Base-by-base conservation (phyloP, 2,888 invertebrate genomes). In the Drosophila macrospina region DNA sequence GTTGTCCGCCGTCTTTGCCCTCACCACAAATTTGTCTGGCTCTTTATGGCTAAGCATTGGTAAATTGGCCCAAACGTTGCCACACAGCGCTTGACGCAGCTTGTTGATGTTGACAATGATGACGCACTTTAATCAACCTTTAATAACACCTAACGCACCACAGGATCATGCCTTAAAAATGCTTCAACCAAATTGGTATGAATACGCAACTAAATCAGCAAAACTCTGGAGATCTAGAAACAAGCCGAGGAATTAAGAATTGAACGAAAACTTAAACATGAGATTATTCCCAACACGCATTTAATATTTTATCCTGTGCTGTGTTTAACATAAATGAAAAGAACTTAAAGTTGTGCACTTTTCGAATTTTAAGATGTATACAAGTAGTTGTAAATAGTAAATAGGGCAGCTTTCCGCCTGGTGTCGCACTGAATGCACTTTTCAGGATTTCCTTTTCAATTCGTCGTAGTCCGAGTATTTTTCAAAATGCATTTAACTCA, bases 401-500 rank as follows among this genome's bases (percentile, higher is more conserved):
- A 37, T 51, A n/a, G 51, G 26, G 32, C 41, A 54, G 28, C 16
- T 41, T 54, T 52, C 28, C 15, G 39, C 37, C 26, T 55, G 55
- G 24, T 34, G 24, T 15, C 26, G 15, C 26, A 56, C 2, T 60
- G 39, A 24, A 48, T 55, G 32, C 13, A 20, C 24, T 51, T 51
- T 56, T 8, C 15, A 13, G 56, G 65, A 69, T 73, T 69, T 86
- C 56, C 62, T 77, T 71, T 75, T 71, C 63, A 75, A 61, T 71
- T 68, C 62, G 20, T 63, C 45, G 66, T 51, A 50, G 67, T 50
- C 37, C 11, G 71, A 76, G 68, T 61, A 87, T 70, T 82, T 69
- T 70, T 82, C 69, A 82, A 80, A 88, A 80, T 83, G 86, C 83
- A 76, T 86, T 86, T 86, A 86, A 86, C 82, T 82, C 83, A 82